Conservation (phyloP, 2,113 vertebrate genomes). For the Formicarius rufipectus region DNA sequence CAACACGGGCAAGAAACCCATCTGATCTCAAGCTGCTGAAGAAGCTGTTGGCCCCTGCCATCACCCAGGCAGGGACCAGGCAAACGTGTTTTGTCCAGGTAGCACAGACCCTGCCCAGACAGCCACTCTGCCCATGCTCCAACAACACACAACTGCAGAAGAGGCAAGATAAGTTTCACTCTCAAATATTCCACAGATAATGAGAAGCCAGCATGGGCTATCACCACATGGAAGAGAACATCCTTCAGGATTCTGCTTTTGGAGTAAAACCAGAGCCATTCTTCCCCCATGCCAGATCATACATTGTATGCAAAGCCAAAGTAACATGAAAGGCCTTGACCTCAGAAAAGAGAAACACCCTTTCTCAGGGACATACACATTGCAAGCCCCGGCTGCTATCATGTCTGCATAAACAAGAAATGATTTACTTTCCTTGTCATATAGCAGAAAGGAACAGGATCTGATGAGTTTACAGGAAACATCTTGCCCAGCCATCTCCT, state of each 20-base stretch:
- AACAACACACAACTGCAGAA: not conserved
- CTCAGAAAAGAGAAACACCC: slow-evolving; percentile 29
- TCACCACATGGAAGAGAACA: accelerated
- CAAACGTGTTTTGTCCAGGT: accelerated
- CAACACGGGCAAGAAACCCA: slow-evolving; percentile 15
- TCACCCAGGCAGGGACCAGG: not conserved
- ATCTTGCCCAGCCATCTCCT: slow-evolving; percentile 45
- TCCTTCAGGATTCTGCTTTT: not conserved
- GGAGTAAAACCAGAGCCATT: not conserved
- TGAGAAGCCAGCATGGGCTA: accelerated
- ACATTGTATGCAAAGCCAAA: not conserved
- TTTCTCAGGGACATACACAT: not conserved
- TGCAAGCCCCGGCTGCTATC: not conserved
- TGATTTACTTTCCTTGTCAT: not conserved
- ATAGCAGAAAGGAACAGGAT: slow-evolving; percentile 21
- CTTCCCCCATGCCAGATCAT: accelerated
- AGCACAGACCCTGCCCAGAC: not conserved
- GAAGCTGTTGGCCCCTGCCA: not conserved
- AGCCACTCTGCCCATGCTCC: not conserved
- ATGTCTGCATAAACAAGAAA: slow-evolving; percentile 25
- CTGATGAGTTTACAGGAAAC: slow-evolving; percentile 69
- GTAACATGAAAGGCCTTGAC: not conserved
- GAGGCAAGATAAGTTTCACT: not conserved
- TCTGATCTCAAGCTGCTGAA: not conserved
- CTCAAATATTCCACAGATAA: not conserved